Evolutionary conservation across 2,888 invertebrate species (phyloP).

Genomic region (Mayetiola destructor): DNA sequence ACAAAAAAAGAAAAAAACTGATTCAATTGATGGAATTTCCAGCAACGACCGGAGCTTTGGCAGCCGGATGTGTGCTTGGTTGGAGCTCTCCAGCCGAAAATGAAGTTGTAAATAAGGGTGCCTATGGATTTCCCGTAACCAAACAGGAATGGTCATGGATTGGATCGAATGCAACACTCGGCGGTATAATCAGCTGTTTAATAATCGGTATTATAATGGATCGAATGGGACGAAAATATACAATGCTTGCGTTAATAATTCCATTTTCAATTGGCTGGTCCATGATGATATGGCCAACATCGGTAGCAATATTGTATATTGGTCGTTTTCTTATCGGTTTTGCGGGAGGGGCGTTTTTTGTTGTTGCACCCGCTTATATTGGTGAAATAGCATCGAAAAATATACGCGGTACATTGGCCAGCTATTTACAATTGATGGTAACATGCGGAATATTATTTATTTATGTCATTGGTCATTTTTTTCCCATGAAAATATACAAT

Average conservation of each 20-base stretch:
- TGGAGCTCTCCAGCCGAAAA: conserved; percentile 60
- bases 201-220: conserved; percentile 60
- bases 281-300: conserved; percentile 56
- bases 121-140: conserved; percentile 43
- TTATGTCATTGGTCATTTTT: conserved; percentile 45
- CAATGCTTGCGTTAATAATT: conserved; percentile 37
- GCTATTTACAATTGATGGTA: conserved; percentile 75
- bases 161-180: conserved; percentile 52
- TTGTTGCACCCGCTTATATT: conserved; percentile 70
- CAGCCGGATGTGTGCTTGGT: conserved; percentile 58
- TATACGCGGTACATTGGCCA: conserved; percentile 70
- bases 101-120: conserved; percentile 21
- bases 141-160: conserved; percentile 51
- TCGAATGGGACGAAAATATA: conserved; percentile 52
- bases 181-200: conserved; percentile 56
- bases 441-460: conserved; percentile 68
- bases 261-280: conserved; percentile 64
- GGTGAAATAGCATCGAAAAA: conserved; percentile 75
- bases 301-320: conserved; percentile 32
- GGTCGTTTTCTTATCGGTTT: conserved; percentile 32
- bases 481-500: conserved; percentile 28
- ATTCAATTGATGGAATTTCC: conserved; percentile 20
- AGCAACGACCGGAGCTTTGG: conserved; percentile 65
- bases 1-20: neutral
- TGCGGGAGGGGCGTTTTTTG: conserved; percentile 57